These are phyloP conservation scores for Camptogramma bilineatum DNA, from an alignment of 2,888 invertebrate species.

Conservation along the genomic window DNA sequence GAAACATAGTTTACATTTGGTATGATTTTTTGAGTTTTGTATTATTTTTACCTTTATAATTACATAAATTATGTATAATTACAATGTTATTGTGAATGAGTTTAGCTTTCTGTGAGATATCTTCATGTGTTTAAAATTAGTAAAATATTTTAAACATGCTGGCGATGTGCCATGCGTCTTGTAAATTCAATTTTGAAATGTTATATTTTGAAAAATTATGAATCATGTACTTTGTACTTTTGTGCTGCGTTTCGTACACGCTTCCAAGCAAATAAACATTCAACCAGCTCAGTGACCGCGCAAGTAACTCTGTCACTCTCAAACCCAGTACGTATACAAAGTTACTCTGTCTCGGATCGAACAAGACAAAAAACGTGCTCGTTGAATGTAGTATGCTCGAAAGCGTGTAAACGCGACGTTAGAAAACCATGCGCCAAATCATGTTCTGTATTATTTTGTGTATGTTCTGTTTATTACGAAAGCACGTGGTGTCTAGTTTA, in stretches of 20 bases:
- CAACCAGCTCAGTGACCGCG: no score
- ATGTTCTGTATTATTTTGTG: slow-evolving; percentile 6
- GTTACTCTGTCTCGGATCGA: no score
- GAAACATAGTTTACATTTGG: slow-evolving; percentile 7
- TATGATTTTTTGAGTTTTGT: slow-evolving; percentile 10
- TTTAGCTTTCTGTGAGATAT: slow-evolving; percentile 19
- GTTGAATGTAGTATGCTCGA: no score
- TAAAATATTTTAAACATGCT: slow-evolving; percentile 13
- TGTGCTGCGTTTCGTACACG: no score
- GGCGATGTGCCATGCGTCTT: slow-evolving; percentile 29
- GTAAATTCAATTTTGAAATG: slow-evolving; percentile 11
- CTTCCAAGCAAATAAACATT: no score
- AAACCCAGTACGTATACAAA: no score
- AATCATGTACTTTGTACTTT: background rate
- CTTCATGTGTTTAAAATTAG: slow-evolving; percentile 9
- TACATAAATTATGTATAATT: background rate
- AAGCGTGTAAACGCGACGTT: no score
- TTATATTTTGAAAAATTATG: slow-evolving; percentile 2
- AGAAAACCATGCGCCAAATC: slow-evolving; percentile 5
- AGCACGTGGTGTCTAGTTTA: background rate
- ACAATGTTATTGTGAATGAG: slow-evolving; percentile 15
- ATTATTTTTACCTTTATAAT: slow-evolving; percentile 3
- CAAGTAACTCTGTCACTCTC: no score
- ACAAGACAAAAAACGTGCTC: no score
- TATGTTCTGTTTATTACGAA: background rate